Evolutionary conservation across 2,888 invertebrate genomes (phyloP).

Genomic region (Opisthograptis luteolata): DNA sequence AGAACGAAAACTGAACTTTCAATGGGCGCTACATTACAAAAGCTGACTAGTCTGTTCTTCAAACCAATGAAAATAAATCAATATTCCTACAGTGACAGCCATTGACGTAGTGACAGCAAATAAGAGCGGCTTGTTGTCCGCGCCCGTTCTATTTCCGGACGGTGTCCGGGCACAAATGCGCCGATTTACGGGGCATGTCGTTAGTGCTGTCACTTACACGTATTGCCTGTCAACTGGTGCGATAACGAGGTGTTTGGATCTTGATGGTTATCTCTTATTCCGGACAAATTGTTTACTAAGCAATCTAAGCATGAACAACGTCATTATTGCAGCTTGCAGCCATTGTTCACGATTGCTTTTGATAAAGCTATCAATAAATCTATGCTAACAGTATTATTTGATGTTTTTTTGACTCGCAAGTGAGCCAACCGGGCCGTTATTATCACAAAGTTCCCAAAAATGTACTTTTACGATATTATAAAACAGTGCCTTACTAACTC

Average conservation of each 20-base stretch:
- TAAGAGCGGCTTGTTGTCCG: slow-evolving; percentile 50
- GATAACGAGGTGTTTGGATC: slow-evolving; percentile 28
- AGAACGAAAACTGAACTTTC: too few relatives aligned
- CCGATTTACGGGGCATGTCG: slow-evolving; percentile 42
- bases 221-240: slow-evolving; percentile 28
- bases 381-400: too few relatives aligned
- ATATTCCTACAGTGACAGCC: background rate
- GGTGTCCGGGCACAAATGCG: slow-evolving; percentile 60
- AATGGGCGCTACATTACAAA: too few relatives aligned
- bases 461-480: too few relatives aligned
- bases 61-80: slow-evolving; percentile 14
- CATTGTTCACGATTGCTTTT: too few relatives aligned
- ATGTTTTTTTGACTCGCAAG: too few relatives aligned
- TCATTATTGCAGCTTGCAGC: background rate
- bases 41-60: background rate
- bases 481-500: too few relatives aligned
- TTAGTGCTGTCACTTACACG: slow-evolving; percentile 38
- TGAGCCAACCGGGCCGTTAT: too few relatives aligned
- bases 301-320: background rate
- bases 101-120: slow-evolving; percentile 43
- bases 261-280: slow-evolving; percentile 13
- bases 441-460: too few relatives aligned
- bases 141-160: slow-evolving; percentile 4
- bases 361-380: too few relatives aligned
- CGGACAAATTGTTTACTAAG: background rate